Percentiles rank a stretch among this genome's conserved stretches.
phyloP scores from a whole-genome alignment of 2,888 invertebrate species.

The Tigriopus californicus region DNA sequence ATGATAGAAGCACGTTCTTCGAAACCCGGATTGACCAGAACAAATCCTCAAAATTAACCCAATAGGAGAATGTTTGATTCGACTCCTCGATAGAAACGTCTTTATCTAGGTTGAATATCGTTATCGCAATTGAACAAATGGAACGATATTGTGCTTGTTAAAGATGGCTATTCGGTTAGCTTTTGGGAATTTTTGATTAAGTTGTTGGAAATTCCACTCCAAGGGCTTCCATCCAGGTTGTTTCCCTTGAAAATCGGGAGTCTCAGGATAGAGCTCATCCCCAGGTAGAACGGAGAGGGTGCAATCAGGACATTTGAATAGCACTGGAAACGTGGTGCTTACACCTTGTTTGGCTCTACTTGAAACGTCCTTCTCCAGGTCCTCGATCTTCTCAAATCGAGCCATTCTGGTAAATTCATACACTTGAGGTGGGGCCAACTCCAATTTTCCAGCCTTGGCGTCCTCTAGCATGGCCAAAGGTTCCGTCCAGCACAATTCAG shows the following conservation, averaged over 20 bases:
- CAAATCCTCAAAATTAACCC: too few relatives aligned
- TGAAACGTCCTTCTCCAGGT: background rate
- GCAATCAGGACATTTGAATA: background rate
- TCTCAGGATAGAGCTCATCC: background rate
- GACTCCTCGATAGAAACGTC: too few relatives aligned
- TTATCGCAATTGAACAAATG: too few relatives aligned
- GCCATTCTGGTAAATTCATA: background rate
- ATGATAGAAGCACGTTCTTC: too few relatives aligned
- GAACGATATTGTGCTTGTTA: too few relatives aligned
- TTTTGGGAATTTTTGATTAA: too few relatives aligned
- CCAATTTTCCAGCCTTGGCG: background rate
- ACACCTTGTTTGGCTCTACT: background rate
- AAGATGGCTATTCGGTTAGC: too few relatives aligned
- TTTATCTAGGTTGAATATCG: too few relatives aligned
- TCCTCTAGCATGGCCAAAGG: background rate
- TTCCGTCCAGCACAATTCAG: background rate
- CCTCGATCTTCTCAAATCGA: background rate
- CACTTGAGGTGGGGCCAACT: background rate
- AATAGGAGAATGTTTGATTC: too few relatives aligned
- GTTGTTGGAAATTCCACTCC: too few relatives aligned
- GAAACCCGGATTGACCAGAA: too few relatives aligned
- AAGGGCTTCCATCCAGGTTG: too few relatives aligned
- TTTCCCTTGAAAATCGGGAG: background rate
- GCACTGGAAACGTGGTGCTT: background rate
- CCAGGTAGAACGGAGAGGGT: background rate